phyloP scores from a whole-genome alignment of 2,888 invertebrate genomes.

The Hydropsyche betteni region DNA sequence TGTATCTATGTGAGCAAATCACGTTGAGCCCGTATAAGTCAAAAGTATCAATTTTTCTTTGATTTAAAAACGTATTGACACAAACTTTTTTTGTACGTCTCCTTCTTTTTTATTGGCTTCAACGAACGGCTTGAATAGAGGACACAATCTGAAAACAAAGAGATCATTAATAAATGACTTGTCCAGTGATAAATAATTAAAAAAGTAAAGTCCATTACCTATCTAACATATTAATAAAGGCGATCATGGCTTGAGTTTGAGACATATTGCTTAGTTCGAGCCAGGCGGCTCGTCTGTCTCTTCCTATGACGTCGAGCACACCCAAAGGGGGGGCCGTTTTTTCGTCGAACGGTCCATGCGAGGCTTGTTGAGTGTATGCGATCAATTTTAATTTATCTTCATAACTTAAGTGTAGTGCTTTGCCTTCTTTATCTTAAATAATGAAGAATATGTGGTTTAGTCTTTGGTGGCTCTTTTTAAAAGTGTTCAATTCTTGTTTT shows the following conservation, averaged over 20 bases:
- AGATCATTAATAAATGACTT: neutral
- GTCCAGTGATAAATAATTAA: constrained; percentile 33
- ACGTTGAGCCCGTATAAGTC: neutral
- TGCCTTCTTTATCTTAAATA: constrained; percentile 92
- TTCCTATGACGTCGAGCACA: constrained; percentile 93
- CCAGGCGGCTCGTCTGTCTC: constrained; percentile 93
- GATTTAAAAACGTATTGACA: constrained; percentile 50
- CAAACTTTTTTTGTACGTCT: constrained; percentile 74
- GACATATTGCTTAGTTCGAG: constrained; percentile 87
- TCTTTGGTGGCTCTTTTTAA: too few species aligned
- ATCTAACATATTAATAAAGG: constrained; percentile 89
- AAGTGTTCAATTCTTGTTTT: too few species aligned
- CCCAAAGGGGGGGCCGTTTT: constrained; percentile 84
- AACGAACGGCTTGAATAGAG: constrained; percentile 89
- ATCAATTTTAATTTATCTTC: constrained; percentile 91
- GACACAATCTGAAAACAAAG: constrained; percentile 72
- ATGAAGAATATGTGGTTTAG: constrained; percentile 47
- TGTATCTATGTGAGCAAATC: neutral
- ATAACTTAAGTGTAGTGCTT: constrained; percentile 93
- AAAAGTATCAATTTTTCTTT: neutral
- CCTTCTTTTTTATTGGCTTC: constrained; percentile 91
- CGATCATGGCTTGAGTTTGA: constrained; percentile 88
- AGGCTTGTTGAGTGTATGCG: constrained; percentile 91
- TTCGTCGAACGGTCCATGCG: constrained; percentile 81
- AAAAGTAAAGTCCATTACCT: constrained; percentile 56